phyloP scores from a whole-genome alignment of 2,888 invertebrate species.

The Agonopterix subpropinquella region DNA sequence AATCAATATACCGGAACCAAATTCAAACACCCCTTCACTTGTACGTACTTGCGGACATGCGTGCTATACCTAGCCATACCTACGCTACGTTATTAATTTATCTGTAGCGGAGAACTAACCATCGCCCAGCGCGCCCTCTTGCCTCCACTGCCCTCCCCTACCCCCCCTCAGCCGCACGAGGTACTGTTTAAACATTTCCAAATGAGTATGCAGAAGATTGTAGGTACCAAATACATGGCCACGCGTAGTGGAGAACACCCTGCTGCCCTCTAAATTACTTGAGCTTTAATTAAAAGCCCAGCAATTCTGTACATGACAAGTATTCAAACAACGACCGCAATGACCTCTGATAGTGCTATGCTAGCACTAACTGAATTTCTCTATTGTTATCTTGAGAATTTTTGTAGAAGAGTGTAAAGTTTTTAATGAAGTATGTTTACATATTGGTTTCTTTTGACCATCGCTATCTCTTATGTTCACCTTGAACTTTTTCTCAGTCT shows the following conservation, averaged over 20 bases:
- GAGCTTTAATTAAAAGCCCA: conserved; percentile 72
- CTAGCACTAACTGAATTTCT: conserved; percentile 45
- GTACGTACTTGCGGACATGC: conserved; percentile 52
- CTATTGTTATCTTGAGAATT: conserved; percentile 18
- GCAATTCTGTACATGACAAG: conserved; percentile 72
- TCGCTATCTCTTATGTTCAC: too few species aligned
- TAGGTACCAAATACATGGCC: conserved; percentile 53
- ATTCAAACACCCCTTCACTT: conserved; percentile 33
- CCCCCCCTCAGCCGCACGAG: conserved; percentile 21
- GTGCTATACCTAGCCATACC: conserved; percentile 54
- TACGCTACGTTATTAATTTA: conserved; percentile 70
- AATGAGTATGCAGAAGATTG: conserved; percentile 72
- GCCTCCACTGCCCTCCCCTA: conserved; percentile 22
- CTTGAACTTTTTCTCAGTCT: too few species aligned
- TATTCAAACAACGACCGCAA: conserved; percentile 54
- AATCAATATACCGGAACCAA: conserved; percentile 3
- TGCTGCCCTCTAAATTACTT: conserved; percentile 65
- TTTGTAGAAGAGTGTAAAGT: too few species aligned
- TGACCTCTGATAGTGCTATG: conserved; percentile 50
- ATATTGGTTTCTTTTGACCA: too few species aligned
- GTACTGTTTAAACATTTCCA: conserved; percentile 70
- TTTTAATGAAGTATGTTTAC: too few species aligned
- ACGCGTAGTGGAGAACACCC: conserved; percentile 34
- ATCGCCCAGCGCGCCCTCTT: conserved; percentile 39
- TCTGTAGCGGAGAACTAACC: conserved; percentile 72